Conservation (phyloP, 2,113 vertebrate species). For the Dromiciops gliroides region DNA sequence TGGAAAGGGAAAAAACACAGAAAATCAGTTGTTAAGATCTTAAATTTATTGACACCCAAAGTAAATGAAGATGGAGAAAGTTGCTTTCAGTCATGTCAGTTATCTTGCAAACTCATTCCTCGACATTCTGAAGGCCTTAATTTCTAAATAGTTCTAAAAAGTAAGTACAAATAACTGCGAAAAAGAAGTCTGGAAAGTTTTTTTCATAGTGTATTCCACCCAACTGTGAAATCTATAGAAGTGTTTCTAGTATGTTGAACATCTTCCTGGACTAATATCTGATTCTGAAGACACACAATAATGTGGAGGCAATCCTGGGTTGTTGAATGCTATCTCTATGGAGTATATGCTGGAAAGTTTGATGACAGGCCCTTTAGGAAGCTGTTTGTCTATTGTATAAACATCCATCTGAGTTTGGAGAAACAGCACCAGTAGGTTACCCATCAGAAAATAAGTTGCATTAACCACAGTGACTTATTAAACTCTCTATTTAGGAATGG, state of each 20-base stretch:
- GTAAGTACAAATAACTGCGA: neutral
- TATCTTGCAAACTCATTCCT: neutral
- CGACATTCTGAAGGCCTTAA: neutral
- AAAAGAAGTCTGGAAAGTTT: neutral
- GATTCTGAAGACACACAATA: neutral
- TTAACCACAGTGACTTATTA: neutral
- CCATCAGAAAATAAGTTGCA: neutral
- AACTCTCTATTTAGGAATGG: neutral
- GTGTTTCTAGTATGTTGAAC: neutral
- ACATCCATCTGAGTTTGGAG: neutral
- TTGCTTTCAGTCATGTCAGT: neutral
- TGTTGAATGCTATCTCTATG: neutral
- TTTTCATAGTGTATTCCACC: neutral
- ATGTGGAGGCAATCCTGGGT: neutral
- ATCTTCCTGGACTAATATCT: neutral
- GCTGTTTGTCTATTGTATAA: neutral
- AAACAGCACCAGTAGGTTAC: neutral
- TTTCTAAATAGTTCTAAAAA: constrained; percentile 9
- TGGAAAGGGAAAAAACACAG: neutral
- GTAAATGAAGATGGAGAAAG: neutral
- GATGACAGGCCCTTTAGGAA: neutral
- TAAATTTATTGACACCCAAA: neutral
- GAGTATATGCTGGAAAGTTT: neutral
- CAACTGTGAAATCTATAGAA: neutral
- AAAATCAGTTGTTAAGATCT: neutral